phyloP scores from a whole-genome alignment of 2,113 vertebrate species.

The Fulmarus glacialis region DNA sequence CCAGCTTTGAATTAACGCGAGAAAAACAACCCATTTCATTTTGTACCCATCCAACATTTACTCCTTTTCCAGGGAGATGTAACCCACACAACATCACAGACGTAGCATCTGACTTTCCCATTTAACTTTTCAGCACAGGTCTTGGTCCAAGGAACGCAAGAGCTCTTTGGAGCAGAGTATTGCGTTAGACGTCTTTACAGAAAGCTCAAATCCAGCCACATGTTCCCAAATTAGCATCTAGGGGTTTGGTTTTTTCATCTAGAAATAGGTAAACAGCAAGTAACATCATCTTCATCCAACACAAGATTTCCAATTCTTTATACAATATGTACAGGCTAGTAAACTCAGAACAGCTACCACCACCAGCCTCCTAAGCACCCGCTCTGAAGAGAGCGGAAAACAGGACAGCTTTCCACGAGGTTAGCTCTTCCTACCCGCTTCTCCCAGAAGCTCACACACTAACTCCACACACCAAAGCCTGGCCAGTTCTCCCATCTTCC shows the following conservation, averaged over 20 bases:
- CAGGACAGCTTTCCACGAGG: background rate
- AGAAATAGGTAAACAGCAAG: background rate
- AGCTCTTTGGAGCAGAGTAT: background rate
- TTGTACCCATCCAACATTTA: background rate
- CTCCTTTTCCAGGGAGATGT: background rate
- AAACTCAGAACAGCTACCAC: background rate
- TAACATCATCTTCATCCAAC: background rate
- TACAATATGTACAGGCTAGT: background rate
- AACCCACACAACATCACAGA: background rate
- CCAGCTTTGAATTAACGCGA: background rate
- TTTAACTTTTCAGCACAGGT: background rate
- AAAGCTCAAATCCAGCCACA: background rate
- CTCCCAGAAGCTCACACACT: background rate
- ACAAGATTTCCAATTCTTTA: background rate
- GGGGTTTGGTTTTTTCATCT: background rate
- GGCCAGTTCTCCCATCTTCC: background rate
- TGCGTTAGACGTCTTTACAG: background rate
- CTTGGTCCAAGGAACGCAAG: rapidly evolving
- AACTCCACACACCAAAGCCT: background rate
- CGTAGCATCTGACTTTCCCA: background rate
- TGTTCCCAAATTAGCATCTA: background rate
- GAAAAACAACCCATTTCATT: background rate
- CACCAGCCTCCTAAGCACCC: background rate
- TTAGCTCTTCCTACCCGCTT: background rate
- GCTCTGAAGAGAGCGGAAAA: background rate